A percentile compares a stretch with the other conserved stretches of the same genome.
Conservation (phyloP, 1,140 invertebrate genomes). For the Cataglyphis hispanica region DNA sequence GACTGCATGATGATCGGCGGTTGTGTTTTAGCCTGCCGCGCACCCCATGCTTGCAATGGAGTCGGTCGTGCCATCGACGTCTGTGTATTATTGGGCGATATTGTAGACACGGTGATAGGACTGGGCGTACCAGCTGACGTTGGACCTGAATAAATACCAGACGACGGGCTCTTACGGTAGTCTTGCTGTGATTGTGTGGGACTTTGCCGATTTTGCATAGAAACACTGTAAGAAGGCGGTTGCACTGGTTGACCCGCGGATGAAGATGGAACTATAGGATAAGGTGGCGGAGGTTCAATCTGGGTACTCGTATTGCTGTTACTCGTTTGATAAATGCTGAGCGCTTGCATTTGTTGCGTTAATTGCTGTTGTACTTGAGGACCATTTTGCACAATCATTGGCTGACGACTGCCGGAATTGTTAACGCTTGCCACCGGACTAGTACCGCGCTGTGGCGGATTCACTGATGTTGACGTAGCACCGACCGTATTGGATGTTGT, state of each 20-base stretch:
- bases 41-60: slow-evolving; percentile 92
- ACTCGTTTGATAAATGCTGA: slow-evolving; percentile 91
- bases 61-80: slow-evolving; percentile 90
- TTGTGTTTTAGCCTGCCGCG: slow-evolving; percentile 93
- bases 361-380: slow-evolving; percentile 94
- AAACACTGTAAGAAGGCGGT: slow-evolving; percentile 93
- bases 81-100: slow-evolving; percentile 87
- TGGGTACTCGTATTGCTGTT: slow-evolving; percentile 82
- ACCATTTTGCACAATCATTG: slow-evolving; percentile 93
- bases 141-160: slow-evolving; percentile 93
- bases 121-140: slow-evolving; percentile 93
- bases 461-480: slow-evolving; percentile 83
- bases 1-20: slow-evolving; percentile 98
- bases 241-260: slow-evolving; percentile 89
- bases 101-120: slow-evolving; percentile 91
- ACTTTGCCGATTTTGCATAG: slow-evolving; percentile 94
- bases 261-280: slow-evolving; percentile 89
- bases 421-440: slow-evolving; percentile 90
- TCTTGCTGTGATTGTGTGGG: slow-evolving; percentile 93
- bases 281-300: slow-evolving; percentile 92
- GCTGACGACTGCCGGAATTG: slow-evolving; percentile 87
- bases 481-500: slow-evolving; percentile 83
- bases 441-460: slow-evolving; percentile 89
- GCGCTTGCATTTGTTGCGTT: slow-evolving; percentile 94
- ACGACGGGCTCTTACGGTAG: slow-evolving; percentile 92